phyloP scores from a whole-genome alignment of 2,113 vertebrate genomes.

The Thermophis baileyi region DNA sequence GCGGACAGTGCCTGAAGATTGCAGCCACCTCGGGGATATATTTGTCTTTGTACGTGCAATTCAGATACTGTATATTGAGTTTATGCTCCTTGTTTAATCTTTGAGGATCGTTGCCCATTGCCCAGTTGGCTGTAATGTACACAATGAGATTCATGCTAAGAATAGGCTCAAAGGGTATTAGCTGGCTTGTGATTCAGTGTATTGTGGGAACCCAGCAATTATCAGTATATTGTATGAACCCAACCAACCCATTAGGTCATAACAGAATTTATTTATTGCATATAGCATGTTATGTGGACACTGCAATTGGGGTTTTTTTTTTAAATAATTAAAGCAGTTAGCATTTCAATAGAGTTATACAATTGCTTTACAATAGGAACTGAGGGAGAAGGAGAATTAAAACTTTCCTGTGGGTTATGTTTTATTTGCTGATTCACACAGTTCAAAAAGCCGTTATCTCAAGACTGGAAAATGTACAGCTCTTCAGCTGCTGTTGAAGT shows the following conservation, averaged over 20 bases:
- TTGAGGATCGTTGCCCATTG: background rate
- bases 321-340: background rate
- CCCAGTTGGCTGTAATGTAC: background rate
- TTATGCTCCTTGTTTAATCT: background rate
- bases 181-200: background rate
- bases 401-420: too few relatives aligned
- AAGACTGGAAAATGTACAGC: background rate
- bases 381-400: background rate
- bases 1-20: background rate
- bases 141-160: background rate
- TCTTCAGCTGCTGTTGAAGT: background rate
- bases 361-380: background rate
- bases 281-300: background rate
- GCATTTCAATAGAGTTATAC: background rate
- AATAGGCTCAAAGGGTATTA: background rate
- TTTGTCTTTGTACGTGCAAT: background rate
- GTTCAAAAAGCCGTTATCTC: background rate
- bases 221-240: background rate
- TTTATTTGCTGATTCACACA: background rate
- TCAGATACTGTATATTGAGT: background rate
- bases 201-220: background rate
- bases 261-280: background rate
- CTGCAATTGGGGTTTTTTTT: background rate
- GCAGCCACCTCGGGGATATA: background rate
- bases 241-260: background rate